Conservation (phyloP, 1,140 invertebrate genomes). For the Pogonognathellus flavescens region DNA sequence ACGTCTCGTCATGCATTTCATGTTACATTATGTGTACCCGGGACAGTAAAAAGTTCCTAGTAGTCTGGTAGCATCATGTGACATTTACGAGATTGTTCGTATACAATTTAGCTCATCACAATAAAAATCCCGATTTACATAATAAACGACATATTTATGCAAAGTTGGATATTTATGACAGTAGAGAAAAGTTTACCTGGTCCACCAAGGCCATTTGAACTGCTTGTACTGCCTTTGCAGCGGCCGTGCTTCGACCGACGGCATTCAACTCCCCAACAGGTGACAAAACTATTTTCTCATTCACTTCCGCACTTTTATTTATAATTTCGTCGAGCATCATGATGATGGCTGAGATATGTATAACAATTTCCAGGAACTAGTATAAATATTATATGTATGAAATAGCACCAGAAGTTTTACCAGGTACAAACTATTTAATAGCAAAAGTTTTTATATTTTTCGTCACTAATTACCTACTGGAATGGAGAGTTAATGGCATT, state of each 20-base stretch:
- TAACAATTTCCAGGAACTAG: too few relatives aligned
- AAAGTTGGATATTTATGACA: background rate
- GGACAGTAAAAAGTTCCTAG: conserved; percentile 10
- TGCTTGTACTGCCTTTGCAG: background rate
- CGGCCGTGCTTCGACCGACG: background rate
- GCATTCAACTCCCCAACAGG: conserved; percentile 9
- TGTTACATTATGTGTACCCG: background rate
- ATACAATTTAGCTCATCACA: background rate
- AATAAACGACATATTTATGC: background rate
- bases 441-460: too few relatives aligned
- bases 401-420: too few relatives aligned
- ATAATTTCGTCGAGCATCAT: conserved; percentile 32
- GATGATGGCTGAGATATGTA: background rate
- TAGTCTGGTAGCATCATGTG: background rate
- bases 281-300: conserved; percentile 29
- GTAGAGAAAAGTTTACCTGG: conserved; percentile 16
- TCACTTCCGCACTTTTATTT: conserved; percentile 39
- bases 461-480: too few relatives aligned
- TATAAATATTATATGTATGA: too few relatives aligned
- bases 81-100: background rate
- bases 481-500: too few relatives aligned
- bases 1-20: too few relatives aligned
- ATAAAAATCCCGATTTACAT: background rate
- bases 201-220: background rate
- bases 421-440: too few relatives aligned